Conservation (phyloP, 2,888 invertebrate genomes). For the Gryllus longicercus region DNA sequence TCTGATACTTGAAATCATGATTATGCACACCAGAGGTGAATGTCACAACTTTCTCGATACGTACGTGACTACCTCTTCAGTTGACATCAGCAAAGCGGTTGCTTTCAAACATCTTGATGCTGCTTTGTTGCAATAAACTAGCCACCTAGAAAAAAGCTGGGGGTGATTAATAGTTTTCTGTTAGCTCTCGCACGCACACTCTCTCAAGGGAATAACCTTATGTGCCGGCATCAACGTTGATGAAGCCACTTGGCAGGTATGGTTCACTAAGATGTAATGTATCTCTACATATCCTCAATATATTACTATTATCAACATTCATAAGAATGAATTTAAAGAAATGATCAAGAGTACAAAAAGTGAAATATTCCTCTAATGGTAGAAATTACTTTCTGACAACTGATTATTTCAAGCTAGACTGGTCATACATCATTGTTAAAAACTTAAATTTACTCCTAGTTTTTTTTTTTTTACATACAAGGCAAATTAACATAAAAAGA, state of each 20-base stretch:
- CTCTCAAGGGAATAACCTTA: conserved; percentile 39
- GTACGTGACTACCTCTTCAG: conserved; percentile 35
- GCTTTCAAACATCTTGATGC: conserved; percentile 34
- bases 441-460: too few species aligned
- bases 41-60: conserved; percentile 32
- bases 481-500: too few species aligned
- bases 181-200: conserved; percentile 50
- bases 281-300: too few species aligned
- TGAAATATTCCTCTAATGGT: too few species aligned
- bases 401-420: too few species aligned
- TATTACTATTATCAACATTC: too few species aligned
- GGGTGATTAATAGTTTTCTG: conserved; percentile 59
- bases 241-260: background rate
- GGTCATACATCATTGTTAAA: too few species aligned
- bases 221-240: background rate
- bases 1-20: too few species aligned
- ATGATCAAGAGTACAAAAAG: too few species aligned
- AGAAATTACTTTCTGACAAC: too few species aligned
- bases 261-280: background rate
- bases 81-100: conserved; percentile 31
- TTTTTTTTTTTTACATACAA: too few species aligned
- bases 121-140: conserved; percentile 33
- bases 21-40: background rate
- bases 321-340: too few species aligned
- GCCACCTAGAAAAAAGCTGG: conserved; percentile 60